A percentile compares a stretch with the other conserved stretches of the same genome.
phyloP scores from a whole-genome alignment of 30 jellyfish, hydroid and myxozoan genomes.

The Mastigias papua region DNA sequence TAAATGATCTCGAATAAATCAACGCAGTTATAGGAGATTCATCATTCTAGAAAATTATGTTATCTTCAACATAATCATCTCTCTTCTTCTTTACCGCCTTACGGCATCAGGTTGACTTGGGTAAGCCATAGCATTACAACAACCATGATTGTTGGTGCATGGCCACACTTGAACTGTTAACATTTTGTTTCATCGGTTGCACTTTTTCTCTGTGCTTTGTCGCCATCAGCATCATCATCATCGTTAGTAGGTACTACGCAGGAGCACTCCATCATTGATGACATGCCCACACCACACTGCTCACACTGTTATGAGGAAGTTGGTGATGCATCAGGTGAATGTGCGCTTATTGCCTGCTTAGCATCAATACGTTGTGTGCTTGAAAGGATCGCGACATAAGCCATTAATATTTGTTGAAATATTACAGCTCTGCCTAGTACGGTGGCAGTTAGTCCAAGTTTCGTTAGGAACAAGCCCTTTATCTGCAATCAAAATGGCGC shows the following conservation, averaged over 20 bases:
- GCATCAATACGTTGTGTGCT: not conserved
- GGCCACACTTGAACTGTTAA: too few relatives aligned
- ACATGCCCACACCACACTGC: not conserved
- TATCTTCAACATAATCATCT: too few relatives aligned
- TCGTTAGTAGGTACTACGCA: not conserved
- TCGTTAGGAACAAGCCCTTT: not conserved
- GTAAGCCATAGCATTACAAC: too few relatives aligned
- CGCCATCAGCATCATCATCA: not conserved
- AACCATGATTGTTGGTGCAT: too few relatives aligned
- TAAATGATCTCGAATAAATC: too few relatives aligned
- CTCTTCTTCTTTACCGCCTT: too few relatives aligned
- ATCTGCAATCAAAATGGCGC: slow-evolving; percentile 19
- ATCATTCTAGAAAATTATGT: too few relatives aligned
- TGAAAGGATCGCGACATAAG: not conserved
- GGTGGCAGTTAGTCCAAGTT: not conserved
- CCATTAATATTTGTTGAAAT: slow-evolving; percentile 5
- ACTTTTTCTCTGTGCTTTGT: too few relatives aligned
- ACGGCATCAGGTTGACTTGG: too few relatives aligned
- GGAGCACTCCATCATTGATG: not conserved
- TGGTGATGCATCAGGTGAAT: not conserved
- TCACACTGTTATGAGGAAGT: not conserved
- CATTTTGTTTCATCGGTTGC: too few relatives aligned
- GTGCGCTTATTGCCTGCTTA: not conserved
- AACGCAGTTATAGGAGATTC: too few relatives aligned
- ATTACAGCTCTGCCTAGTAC: slow-evolving; percentile 26